phyloP scores from a whole-genome alignment of 1,140 invertebrate species.

The Anastatus disparis region DNA sequence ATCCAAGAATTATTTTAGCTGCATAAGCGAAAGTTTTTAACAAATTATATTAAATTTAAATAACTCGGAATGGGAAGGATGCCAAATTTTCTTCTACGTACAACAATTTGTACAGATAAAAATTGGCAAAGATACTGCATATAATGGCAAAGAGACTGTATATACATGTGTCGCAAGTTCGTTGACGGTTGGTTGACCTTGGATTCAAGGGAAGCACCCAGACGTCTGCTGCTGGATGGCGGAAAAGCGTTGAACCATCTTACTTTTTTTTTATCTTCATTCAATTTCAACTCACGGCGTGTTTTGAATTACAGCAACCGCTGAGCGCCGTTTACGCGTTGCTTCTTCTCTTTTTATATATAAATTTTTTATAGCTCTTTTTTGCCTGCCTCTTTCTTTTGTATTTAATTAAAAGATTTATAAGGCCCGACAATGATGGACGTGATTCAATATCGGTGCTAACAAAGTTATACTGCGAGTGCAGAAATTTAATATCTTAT shows the following conservation, averaged over 20 bases:
- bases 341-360: neutral
- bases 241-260: neutral
- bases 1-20: neutral
- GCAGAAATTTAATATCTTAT: too few relatives aligned
- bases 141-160: too few relatives aligned
- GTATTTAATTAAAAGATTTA: conserved; percentile 29
- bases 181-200: neutral
- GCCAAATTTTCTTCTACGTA: neutral
- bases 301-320: conserved; percentile 1
- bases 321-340: neutral
- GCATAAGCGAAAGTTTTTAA: neutral
- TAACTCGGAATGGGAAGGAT: neutral
- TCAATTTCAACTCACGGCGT: conserved; percentile 18
- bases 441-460: conserved; percentile 18
- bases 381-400: conserved; percentile 1
- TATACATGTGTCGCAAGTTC: too few relatives aligned
- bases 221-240: neutral
- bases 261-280: conserved; percentile 11
- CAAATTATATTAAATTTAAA: conserved; percentile 15
- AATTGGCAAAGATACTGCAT: too few relatives aligned
- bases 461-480: neutral
- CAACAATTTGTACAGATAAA: neutral
- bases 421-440: conserved; percentile 12
- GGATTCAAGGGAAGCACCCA: neutral
- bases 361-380: neutral